phyloP scores from a whole-genome alignment of 1,140 invertebrate species.

The silkworm (Bombyx mori) region DNA sequence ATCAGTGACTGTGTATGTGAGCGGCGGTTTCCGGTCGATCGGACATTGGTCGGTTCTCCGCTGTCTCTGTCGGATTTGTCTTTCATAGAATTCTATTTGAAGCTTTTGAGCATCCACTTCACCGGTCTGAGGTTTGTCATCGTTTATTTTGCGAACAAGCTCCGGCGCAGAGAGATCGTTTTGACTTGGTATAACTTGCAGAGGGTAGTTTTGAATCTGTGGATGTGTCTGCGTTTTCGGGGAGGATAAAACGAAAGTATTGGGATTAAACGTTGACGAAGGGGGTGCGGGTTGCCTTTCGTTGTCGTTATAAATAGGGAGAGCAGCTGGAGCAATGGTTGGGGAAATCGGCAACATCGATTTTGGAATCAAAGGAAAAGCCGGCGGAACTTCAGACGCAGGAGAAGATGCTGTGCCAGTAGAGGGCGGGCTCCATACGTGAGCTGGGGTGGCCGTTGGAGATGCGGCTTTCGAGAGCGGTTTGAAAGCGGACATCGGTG shows the following conservation, averaged over 20 bases:
- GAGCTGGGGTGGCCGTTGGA: conserved; percentile 38
- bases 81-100: conserved; percentile 69
- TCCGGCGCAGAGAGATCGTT: conserved; percentile 58
- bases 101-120: conserved; percentile 59
- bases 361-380: conserved; percentile 1
- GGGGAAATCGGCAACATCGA: not conserved
- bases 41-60: conserved; percentile 30
- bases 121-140: conserved; percentile 27
- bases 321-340: not conserved
- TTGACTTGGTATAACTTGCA: conserved; percentile 51
- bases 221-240: conserved; percentile 48
- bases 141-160: conserved; percentile 54
- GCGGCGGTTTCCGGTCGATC: conserved; percentile 30
- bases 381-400: conserved; percentile 22
- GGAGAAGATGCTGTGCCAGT: conserved; percentile 41
- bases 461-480: conserved; percentile 70
- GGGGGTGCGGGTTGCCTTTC: conserved; percentile 15
- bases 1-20: conserved; percentile 56
- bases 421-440: conserved; percentile 66
- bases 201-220: conserved; percentile 35
- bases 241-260: conserved; percentile 30
- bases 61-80: conserved; percentile 57
- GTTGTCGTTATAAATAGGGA: not conserved
- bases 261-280: conserved; percentile 17
- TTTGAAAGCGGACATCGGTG: conserved; percentile 79